Percentiles rank a stretch among this genome's conserved stretches.
These are phyloP conservation scores for Bombyx mandarina DNA, from an alignment of 1,140 invertebrate genomes.

Conservation along the genomic window DNA sequence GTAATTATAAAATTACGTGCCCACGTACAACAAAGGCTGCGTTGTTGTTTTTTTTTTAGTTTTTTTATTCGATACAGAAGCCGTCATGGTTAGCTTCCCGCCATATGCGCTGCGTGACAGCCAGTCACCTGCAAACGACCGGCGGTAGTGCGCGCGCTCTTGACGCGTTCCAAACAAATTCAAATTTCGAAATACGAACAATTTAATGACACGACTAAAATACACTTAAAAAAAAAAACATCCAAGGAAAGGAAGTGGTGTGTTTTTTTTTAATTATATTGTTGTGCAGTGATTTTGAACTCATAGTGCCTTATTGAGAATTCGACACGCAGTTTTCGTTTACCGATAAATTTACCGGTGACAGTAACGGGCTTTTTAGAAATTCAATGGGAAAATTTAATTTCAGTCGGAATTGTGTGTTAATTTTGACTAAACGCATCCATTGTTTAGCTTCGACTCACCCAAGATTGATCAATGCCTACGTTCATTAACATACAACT, in stretches of 20 bases:
- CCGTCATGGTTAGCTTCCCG: conserved; percentile 31
- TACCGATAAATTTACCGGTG: conserved; percentile 30
- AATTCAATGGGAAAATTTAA: no score
- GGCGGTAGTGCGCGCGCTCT: conserved; percentile 43
- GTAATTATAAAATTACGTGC: conserved; percentile 14
- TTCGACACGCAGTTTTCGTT: conserved; percentile 39
- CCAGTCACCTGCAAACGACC: conserved; percentile 61
- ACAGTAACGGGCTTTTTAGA: conserved; percentile 35
- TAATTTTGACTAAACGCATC: no score
- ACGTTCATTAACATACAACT: no score
- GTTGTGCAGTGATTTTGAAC: conserved; percentile 22
- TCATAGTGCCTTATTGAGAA: conserved; percentile 20
- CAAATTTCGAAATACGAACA: conserved; percentile 24
- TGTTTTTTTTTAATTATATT: conserved; percentile 22
- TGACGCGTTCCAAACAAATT: conserved; percentile 14
- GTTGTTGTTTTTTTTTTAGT: conserved; percentile 5
- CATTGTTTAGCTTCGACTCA: no score
- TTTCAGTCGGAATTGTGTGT: no score
- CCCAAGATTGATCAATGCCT: no score
- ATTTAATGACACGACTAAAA: conserved; percentile 17
- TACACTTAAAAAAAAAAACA: conserved; percentile 14
- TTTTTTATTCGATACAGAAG: conserved; percentile 16
- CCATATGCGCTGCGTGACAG: conserved; percentile 17
- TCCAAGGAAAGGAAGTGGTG: conserved; percentile 22
- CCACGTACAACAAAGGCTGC: conserved; percentile 24